phyloP scores from a whole-genome alignment of 1,140 invertebrate species.

The Pomacea maculata region DNA sequence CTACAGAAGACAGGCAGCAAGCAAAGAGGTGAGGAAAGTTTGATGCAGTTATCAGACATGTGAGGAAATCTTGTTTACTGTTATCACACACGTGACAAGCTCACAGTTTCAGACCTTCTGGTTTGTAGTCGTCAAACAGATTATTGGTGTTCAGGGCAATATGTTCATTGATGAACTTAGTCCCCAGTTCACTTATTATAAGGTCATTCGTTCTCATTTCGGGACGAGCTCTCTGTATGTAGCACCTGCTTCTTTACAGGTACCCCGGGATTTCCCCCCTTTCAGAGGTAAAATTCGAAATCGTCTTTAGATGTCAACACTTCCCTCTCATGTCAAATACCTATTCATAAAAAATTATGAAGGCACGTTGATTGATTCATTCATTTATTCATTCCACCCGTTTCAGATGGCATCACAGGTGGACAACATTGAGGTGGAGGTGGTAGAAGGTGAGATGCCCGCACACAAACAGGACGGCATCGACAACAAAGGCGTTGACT shows the following conservation, averaged over 20 bases:
- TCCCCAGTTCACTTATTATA: not conserved
- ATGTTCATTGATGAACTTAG: no score
- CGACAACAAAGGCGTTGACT: not conserved
- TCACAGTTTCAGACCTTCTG: not conserved
- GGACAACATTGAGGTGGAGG: not conserved
- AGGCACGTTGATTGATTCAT: no score
- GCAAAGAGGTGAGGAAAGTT: conserved; percentile 65
- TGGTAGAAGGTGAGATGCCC: not conserved
- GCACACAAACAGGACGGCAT: not conserved
- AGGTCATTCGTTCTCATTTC: not conserved
- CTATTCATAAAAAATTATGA: no score
- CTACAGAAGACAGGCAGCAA: conserved; percentile 75
- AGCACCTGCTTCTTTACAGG: no score
- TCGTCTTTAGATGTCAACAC: no score
- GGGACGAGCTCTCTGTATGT: not conserved
- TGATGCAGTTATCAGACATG: not conserved
- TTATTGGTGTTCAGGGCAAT: no score
- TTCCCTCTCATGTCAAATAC: no score
- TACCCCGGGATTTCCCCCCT: no score
- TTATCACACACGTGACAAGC: not conserved
- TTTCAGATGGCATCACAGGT: not conserved
- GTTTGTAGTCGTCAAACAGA: no score
- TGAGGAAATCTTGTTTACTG: not conserved
- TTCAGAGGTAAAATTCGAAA: no score
- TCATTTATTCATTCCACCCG: not conserved